These are phyloP conservation scores for Paralinhomoeus sp. DNA, from an alignment of 2,888 invertebrate genomes.

Conservation along the genomic window DNA sequence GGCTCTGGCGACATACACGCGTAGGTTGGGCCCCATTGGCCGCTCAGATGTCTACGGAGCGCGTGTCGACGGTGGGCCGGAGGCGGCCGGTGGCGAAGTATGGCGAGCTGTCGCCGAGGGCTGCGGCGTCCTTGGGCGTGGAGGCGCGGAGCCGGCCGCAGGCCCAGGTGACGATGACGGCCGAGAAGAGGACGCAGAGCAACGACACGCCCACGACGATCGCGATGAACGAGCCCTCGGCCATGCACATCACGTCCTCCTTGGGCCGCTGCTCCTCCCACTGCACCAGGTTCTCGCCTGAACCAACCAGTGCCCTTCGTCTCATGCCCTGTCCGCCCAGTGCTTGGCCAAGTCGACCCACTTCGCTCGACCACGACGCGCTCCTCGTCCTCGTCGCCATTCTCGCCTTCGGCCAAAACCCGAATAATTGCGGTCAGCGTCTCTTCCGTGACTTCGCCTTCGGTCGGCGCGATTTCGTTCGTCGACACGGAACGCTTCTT, in stretches of 20 bases:
- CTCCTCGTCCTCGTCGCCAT: slow-evolving; percentile 10
- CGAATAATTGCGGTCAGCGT: slow-evolving; percentile 23
- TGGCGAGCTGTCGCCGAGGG: too few relatives aligned
- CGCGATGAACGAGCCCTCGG: slow-evolving; percentile 21
- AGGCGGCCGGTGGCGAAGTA: too few relatives aligned
- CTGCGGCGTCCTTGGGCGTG: neutral
- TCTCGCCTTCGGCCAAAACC: slow-evolving; percentile 24
- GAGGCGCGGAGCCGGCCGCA: slow-evolving; percentile 11
- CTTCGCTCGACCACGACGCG: neutral
- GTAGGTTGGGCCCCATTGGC: too few relatives aligned
- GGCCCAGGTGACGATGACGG: slow-evolving; percentile 23
- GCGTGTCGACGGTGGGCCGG: too few relatives aligned
- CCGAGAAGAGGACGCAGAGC: slow-evolving; percentile 21
- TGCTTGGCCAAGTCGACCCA: neutral
- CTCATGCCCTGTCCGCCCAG: too few relatives aligned
- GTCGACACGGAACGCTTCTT: slow-evolving; percentile 15
- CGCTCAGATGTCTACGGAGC: too few relatives aligned
- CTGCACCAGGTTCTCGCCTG: slow-evolving; percentile 6
- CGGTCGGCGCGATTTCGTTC: slow-evolving; percentile 1
- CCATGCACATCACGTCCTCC: slow-evolving; percentile 18
- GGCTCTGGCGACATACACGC: too few relatives aligned
- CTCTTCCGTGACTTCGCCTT: slow-evolving; percentile 15
- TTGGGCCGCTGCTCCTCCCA: slow-evolving; percentile 2
- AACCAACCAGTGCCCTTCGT: neutral
- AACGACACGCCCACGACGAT: slow-evolving; percentile 19